Evolutionary conservation across 1,140 invertebrate genomes (phyloP), one percentile per base, ranked within the genome.

Genomic region (Cheumatopsyche charites): DNA sequence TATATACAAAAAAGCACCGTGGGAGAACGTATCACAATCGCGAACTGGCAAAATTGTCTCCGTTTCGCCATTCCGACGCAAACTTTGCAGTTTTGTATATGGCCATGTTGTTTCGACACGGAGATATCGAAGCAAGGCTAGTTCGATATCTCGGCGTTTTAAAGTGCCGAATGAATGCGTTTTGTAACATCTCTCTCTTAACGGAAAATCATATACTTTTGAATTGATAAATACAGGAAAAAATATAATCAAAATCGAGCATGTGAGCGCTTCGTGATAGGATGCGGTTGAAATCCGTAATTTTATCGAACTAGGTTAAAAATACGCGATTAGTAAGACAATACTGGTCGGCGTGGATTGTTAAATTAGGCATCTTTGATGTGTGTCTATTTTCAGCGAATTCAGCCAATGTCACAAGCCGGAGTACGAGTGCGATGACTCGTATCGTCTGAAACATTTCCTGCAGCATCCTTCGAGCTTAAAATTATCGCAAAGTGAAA

Each of bases 401-500:
- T 47, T 52, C 15, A 52, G 47, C 47, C 9, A 52, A 52, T 52
- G 47, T 52, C 47, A n/a, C n/a, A 17, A 52, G 47, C n/a, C 29
- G 29, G 29, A 3, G 29, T 9, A 9, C 29, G 29, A 17, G 47
- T 52, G 7, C 47, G 47, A 52, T 17, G 47, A 52, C 47, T 52
- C n/a, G 5, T 13, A 5, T 52, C 7, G 47, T 52, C 47, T 52
- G 47, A 52, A 52, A 17, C 15, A 15, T 19, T 52, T 52, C 47
- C 47, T 52, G 47, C n/a, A n/a, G n/a, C 19, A 52, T 52, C 47
- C 47, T 52, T 52, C 47, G 47, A 13, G 47, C 19, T 1, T 52
- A 52, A 52, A 52, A 52, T 52, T 52, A 52, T 52, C 47, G 29
- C 47, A 19, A 52, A 19, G n/a, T 52, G 47, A 52, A 52, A 52